Base-by-base conservation (phyloP, 2,888 invertebrate species). In the Stenodera caucasica region DNA sequence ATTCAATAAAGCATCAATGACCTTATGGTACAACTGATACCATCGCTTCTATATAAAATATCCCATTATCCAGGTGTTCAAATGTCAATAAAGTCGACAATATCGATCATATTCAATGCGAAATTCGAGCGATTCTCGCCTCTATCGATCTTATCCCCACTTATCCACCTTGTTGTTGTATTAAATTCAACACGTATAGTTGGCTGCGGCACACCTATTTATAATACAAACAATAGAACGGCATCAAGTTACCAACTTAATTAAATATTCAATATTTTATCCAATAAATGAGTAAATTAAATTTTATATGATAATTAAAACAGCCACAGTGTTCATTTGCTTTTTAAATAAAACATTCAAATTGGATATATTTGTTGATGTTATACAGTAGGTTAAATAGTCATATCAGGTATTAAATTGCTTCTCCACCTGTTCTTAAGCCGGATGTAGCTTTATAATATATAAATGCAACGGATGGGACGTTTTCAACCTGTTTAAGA, bases 41-140 rank as follows among this genome's bases (percentile, higher is more conserved):
- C 40, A 40, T 40, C 40, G 40, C 18, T 40, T 11, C 40, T n/a
- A n/a, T 40, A 40, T 18, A 18, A 40, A 18, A 40, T 18, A 18
- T 14, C 18, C 40, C 40, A 40, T 57, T 53, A 51, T 60, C 60
- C 58, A 63, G 63, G 63, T 63, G 63, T 59, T 59, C 45, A 49
- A 57, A 37, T 14, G 30, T 21, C 53, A 26, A 37, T 59, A 63
- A n/a, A 59, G 58, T 8, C 51, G 33, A 18, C 21, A 18, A 7
- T 40, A 40, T 40, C 8, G 40, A 18, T 40, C 11, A 18, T 9
- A 40, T 45, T 7, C 29, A 14, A 54, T 32, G 9, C n/a, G 23
- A 29, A 53, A 40, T 57, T 54, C 49, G 53, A 49, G 53, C 63
- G 56, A 63, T 59, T 63, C 29, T 63, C 58, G 59, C 49, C 63